Base-by-base conservation (phyloP, 1,140 invertebrate species). In the Saccostrea cuccullata region DNA sequence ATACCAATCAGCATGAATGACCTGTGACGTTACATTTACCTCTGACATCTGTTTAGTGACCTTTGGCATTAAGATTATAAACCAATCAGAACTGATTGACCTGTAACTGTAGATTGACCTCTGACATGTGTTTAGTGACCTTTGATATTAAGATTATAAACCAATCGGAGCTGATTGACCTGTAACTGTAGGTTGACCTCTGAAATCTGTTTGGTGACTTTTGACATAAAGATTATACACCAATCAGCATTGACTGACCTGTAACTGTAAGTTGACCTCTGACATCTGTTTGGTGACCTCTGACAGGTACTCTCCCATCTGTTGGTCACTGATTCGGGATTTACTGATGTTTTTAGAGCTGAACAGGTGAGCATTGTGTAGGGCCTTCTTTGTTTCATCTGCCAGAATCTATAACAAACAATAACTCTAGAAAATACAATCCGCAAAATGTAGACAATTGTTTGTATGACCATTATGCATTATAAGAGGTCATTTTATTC, bases 361-460 rank as follows among this genome's bases (percentile, higher is more conserved):
- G 40, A 93, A 88, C n/a, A 60, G 88, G 58, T 92, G 90, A 26
- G 92, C 87, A 82, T 91, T 86, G 85, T 86, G 87, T 17, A 89
- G 58, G 9, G 91, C 87, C 60, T 89, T 90, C 89, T 92, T 92
- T 9, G 91, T 92, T 84, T 90, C 91, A 88, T 94, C 93, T 64
- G 89, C 89, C 64, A 94, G 89, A 26, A 94, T 86, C 92, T 94
- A 60, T 1, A 26, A 77, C 11, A 64, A 64, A 64, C 17, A 47
- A 11, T 47, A 9, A 6, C 47, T 47, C 47, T 47, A 6, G 9
- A 2, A 47, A 47, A 47, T 47, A 3, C 47, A 47, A 5, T 47
- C 1, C 1, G 47, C 47, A 47, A 47, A 47, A 3, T 47, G 1
- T 47, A 6, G 47, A 47, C 6, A 47, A 8, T 47, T 47, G 47